Evolutionary conservation across 2,888 invertebrate species (phyloP).

Genomic region (Eristalis arbustorum): DNA sequence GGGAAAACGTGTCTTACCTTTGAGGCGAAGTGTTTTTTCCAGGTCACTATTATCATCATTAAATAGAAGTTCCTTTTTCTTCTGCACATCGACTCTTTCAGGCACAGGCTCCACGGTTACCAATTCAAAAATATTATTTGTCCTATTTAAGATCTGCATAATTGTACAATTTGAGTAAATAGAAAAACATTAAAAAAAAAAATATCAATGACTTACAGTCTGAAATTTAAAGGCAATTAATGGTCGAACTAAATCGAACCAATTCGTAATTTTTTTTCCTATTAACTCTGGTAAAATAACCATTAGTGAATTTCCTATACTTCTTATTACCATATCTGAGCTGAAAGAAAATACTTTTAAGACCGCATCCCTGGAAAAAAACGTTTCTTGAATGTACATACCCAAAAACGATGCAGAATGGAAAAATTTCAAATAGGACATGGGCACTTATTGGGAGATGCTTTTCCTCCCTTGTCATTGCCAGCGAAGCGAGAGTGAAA

Average conservation of each 20-base stretch:
- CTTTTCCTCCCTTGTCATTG: conserved; percentile 93
- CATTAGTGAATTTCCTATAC: conserved; percentile 94
- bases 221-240: conserved; percentile 96
- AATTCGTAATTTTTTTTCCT: conserved; percentile 93
- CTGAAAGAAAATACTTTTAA: conserved; percentile 79
- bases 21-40: conserved; percentile 88
- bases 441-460: conserved; percentile 93
- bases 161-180: neutral
- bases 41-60: conserved; percentile 84
- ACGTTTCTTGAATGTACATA: conserved; percentile 79
- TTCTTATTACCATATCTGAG: conserved; percentile 92
- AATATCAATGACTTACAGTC: conserved; percentile 87
- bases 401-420: conserved; percentile 98
- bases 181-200: neutral
- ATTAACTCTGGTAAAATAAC: conserved; percentile 92
- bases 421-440: conserved; percentile 97
- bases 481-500: conserved; percentile 90
- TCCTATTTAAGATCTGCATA: conserved; percentile 92
- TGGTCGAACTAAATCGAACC: conserved; percentile 95
- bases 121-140: conserved; percentile 98
- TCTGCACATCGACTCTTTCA: conserved; percentile 83
- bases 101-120: conserved; percentile 93
- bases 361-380: neutral
- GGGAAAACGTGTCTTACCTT: conserved; percentile 82
- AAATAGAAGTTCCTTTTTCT: conserved; percentile 81